phyloP scores from a whole-genome alignment of 1,140 invertebrate genomes.

The Venturia canescens region DNA sequence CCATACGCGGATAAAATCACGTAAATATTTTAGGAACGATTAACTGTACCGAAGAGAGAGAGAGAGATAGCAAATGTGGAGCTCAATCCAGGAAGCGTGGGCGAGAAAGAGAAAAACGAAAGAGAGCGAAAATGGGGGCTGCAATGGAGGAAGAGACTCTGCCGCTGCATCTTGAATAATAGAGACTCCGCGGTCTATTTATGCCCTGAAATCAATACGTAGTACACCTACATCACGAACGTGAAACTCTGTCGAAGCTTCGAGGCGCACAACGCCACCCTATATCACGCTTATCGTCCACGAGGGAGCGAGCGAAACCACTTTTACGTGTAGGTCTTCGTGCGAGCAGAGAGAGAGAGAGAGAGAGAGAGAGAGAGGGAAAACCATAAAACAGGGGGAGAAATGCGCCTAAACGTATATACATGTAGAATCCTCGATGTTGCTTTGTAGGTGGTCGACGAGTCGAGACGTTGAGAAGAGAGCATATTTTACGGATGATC shows the following conservation, averaged over 20 bases:
- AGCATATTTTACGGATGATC: neutral
- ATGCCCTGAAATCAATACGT: slow-evolving; percentile 66
- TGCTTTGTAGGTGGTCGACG: slow-evolving; percentile 35
- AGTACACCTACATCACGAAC: slow-evolving; percentile 57
- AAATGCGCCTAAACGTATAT: neutral
- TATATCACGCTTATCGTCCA: neutral
- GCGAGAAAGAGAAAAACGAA: neutral
- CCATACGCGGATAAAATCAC: too few species aligned
- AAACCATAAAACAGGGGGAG: neutral
- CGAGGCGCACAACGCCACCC: slow-evolving; percentile 33
- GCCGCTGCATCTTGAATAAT: slow-evolving; percentile 65
- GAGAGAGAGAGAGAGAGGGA: slow-evolving; percentile 2
- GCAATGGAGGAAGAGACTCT: slow-evolving; percentile 41
- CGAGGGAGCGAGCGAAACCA: neutral
- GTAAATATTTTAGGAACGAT: too few species aligned
- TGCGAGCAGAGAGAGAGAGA: neutral
- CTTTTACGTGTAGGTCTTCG: neutral
- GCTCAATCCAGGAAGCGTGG: too few species aligned
- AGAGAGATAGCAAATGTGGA: too few species aligned
- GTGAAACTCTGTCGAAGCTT: slow-evolving; percentile 55
- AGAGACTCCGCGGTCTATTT: slow-evolving; percentile 63
- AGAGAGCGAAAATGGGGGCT: slow-evolving; percentile 4
- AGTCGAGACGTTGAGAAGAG: slow-evolving; percentile 1
- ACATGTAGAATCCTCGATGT: slow-evolving; percentile 17
- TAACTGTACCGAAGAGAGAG: too few species aligned